Evolutionary conservation across 2,113 vertebrate genomes (phyloP).

Genomic region (Phaethon lepturus): DNA sequence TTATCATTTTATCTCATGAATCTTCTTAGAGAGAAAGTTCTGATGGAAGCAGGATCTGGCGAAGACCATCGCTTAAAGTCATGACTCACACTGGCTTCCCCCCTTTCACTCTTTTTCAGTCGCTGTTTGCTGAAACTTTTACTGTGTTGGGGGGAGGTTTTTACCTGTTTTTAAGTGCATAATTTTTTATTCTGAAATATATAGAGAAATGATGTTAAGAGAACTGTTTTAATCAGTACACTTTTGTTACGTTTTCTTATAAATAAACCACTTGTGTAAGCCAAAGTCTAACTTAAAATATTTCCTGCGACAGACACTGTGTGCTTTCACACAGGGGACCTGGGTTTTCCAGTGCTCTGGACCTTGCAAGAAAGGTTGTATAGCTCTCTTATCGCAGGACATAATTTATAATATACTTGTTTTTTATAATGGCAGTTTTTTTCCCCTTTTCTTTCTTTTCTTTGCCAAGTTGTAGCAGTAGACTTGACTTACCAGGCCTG

Average conservation of each 20-base stretch:
- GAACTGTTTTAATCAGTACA: conserved; percentile 3
- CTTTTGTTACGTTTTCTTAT: conserved; percentile 41
- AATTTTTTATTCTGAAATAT: conserved; percentile 14
- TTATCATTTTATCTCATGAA: not conserved
- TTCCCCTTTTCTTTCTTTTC: not conserved
- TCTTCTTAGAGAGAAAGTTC: not conserved
- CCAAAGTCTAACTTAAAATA: conserved; percentile 16
- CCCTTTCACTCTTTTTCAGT: not conserved
- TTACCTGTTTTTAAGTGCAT: not conserved
- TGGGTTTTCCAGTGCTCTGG: not conserved
- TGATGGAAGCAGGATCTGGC: not conserved
- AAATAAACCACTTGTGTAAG: conserved; percentile 44
- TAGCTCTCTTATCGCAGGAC: not conserved
- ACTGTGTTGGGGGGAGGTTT: not conserved
- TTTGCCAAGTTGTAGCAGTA: conserved; percentile 2
- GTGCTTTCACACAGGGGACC: not conserved
- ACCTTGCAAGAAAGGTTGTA: not conserved
- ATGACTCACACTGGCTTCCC: not conserved
- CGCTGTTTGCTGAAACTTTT: not conserved
- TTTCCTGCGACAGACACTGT: not conserved
- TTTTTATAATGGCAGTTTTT: conserved; percentile 35
- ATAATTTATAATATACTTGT: not conserved
- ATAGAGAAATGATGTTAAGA: not conserved
- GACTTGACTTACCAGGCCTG: conserved; percentile 45
- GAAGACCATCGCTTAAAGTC: not conserved